Base-by-base conservation (phyloP, 2,113 vertebrate species). In the Sander vitreus region DNA sequence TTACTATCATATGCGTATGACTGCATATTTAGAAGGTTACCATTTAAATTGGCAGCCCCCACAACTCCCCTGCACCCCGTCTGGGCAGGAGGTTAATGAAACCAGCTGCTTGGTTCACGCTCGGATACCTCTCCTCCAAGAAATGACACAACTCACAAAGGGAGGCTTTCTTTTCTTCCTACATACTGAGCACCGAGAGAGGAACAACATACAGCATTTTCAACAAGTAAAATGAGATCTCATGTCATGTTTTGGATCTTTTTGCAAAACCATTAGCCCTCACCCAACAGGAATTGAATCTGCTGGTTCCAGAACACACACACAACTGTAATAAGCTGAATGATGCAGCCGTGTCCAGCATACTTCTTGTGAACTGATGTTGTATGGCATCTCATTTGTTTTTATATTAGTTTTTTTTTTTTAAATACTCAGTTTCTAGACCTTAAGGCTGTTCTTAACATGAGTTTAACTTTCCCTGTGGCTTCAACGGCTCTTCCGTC, bases 21-120 rank as follows among this genome's bases (percentile, higher is more conserved):
- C 89, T 92, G 88, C 84, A 92, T 94, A 91, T 94, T 92, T 89
- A 91, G 89, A 93, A 93, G 88, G 92, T 93, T 92, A 93, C 78
- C 88, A 85, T 91, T 91, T 90, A 93, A 90, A 91, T 88, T 48
- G 60, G 85, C 84, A 65, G 70, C 82, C 88, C 86, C 74, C 70
- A 57, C 77, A 71, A 80, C 88, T 88, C 83, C 81, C 80, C 81
- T 71, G 86, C 93, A 91, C 80, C 80, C 85, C 74, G 90, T 80
- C 88, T 93, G 93, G 93, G 93, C 92, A 90, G 90, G 93, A 94
- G 94, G 95, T 96, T 95, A 95, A 95, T 95, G 94, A 95, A 94
- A 94, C 92, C 95, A 95, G 94, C 94, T 95, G 94, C 92, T 94
- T 85, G 79, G 83, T 91, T 91, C 93, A 95, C 83, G 88, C 93